A percentile compares a stretch with the other conserved stretches of the same genome.
Conservation (phyloP, 2,888 invertebrate species). For the Drosophila cognata region DNA sequence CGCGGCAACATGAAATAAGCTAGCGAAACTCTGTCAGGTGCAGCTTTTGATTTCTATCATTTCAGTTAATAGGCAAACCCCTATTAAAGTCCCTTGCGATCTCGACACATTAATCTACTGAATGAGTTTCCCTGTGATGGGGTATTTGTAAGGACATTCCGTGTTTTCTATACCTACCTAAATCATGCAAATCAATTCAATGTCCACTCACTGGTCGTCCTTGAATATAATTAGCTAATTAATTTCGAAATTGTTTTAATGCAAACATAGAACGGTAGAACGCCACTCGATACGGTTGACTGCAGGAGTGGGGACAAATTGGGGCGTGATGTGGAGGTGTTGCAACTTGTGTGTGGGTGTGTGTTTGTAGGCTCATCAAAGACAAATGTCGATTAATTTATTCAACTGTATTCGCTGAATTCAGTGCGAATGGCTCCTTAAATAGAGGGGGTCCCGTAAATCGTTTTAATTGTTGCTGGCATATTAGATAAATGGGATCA, state of each 20-base stretch:
- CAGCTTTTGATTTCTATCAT: not conserved
- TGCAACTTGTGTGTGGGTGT: not conserved
- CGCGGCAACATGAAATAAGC: not conserved
- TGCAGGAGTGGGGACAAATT: not conserved
- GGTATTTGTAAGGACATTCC: conserved; percentile 1
- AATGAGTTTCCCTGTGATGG: conserved; percentile 31
- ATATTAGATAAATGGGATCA: conserved; percentile 73
- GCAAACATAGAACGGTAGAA: not conserved
- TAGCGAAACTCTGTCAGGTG: conserved; percentile 1
- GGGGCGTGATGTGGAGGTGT: not conserved
- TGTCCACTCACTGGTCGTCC: conserved; percentile 36
- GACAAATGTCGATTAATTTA: conserved; percentile 67
- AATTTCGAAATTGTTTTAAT: conserved; percentile 60
- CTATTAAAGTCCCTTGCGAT: not conserved
- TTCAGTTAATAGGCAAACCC: not conserved
- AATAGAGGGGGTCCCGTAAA: conserved; percentile 55
- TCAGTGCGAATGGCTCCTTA: conserved; percentile 24
- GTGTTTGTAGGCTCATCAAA: conserved; percentile 14
- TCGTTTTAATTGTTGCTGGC: conserved; percentile 75
- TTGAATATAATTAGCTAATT: conserved; percentile 74
- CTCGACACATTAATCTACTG: conserved; percentile 12
- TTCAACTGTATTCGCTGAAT: conserved; percentile 50
- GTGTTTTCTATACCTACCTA: not conserved
- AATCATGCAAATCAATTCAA: conserved; percentile 65
- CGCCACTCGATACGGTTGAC: conserved; percentile 12